Conservation (phyloP, 2,797 vertebrate species). For the Amblyopsis hoosieri region DNA sequence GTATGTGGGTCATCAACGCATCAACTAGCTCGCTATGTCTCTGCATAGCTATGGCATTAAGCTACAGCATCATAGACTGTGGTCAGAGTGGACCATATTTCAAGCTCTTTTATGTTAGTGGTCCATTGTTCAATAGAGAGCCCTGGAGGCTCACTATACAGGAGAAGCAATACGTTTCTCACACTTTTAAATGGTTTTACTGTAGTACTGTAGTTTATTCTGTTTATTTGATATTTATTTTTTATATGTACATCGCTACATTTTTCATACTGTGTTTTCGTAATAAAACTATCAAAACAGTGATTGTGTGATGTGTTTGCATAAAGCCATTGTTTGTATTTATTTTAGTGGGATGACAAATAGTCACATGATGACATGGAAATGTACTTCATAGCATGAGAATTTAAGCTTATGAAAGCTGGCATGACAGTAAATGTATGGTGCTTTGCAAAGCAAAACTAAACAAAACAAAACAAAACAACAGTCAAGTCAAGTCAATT, state of each 20-base stretch:
- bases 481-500: too few relatives aligned
- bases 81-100: slow-evolving; percentile 18
- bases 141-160: slow-evolving; percentile 56
- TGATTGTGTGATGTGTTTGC: slow-evolving; percentile 18
- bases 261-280: slow-evolving; percentile 14
- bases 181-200: slow-evolving; percentile 20
- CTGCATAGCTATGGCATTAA: slow-evolving; percentile 10
- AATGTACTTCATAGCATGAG: not conserved
- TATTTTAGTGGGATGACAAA: not conserved
- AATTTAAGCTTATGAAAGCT: too few relatives aligned
- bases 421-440: too few relatives aligned
- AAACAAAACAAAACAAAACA: too few relatives aligned
- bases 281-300: slow-evolving; percentile 48
- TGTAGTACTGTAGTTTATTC: slow-evolving; percentile 27
- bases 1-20: not conserved
- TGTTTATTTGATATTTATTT: slow-evolving; percentile 62
- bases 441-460: too few relatives aligned
- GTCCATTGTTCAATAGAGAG: slow-evolving; percentile 19
- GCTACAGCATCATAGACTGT: not conserved
- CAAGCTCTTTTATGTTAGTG: not conserved
- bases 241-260: slow-evolving; percentile 25
- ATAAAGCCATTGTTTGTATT: slow-evolving; percentile 17
- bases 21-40: too few relatives aligned
- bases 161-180: slow-evolving; percentile 13
- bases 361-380: not conserved